phyloP scores from a whole-genome alignment of 1,140 invertebrate species.

The Pseudomyrmex pallidus region DNA sequence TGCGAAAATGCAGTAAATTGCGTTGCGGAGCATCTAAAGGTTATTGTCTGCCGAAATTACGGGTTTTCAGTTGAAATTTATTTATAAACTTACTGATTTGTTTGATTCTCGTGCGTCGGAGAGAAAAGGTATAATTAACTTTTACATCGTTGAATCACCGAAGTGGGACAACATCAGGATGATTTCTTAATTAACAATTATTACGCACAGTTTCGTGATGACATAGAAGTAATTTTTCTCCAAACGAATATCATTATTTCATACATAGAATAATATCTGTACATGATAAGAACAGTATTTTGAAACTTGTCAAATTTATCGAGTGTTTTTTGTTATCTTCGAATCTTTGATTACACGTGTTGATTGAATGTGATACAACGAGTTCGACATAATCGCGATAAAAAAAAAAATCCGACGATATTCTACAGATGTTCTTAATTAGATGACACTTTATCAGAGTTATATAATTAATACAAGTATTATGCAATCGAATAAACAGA shows the following conservation, averaged over 20 bases:
- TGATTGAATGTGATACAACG: background rate
- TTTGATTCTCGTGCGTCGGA: background rate
- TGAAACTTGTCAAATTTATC: background rate
- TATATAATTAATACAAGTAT: background rate
- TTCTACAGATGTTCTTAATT: background rate
- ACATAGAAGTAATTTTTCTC: background rate
- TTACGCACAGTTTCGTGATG: background rate
- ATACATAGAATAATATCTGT: background rate
- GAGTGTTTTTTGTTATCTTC: background rate
- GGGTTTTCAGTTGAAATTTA: conserved; percentile 26
- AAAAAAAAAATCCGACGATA: background rate
- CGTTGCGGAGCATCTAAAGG: conserved; percentile 2
- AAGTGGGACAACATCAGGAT: background rate
- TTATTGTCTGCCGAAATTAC: conserved; percentile 23
- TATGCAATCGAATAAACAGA: background rate
- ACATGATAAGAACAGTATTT: background rate
- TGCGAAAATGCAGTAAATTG: conserved; percentile 9
- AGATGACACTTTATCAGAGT: background rate
- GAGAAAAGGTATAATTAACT: background rate
- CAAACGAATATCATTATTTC: too few species aligned
- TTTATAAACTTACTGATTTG: conserved; percentile 35
- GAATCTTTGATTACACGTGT: background rate
- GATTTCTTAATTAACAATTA: background rate
- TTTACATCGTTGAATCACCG: conserved; percentile 2
- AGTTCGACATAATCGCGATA: background rate